Percentiles rank a stretch among this genome's conserved stretches.
These are phyloP conservation scores for Toxonevra muliebris DNA, from an alignment of 2,888 invertebrate species.

Conservation along the genomic window DNA sequence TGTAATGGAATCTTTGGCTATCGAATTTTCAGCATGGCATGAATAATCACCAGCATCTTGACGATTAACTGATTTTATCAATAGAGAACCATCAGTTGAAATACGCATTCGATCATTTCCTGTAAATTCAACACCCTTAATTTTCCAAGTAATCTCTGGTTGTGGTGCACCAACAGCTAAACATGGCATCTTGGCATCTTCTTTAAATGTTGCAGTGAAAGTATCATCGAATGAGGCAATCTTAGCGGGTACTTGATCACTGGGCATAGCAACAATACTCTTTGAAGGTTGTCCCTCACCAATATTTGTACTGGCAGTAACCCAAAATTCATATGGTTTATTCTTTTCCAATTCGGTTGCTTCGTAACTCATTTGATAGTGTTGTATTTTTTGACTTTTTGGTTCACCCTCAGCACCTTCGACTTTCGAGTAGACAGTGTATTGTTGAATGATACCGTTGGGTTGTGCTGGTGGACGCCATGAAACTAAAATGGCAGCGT, in stretches of 20 bases:
- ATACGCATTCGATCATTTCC: conserved; percentile 84
- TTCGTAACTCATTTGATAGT: conserved; percentile 87
- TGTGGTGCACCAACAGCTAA: conserved; percentile 91
- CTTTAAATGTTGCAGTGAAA: conserved; percentile 91
- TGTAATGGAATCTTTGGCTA: conserved; percentile 91
- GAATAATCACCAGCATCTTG: conserved; percentile 94
- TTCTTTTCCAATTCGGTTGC: conserved; percentile 83
- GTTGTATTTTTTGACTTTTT: conserved; percentile 79
- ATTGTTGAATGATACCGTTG: conserved; percentile 92
- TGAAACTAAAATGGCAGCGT: conserved; percentile 89
- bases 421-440: conserved; percentile 89
- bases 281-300: conserved; percentile 93
- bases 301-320: conserved; percentile 92
- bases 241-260: conserved; percentile 83
- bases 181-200: conserved; percentile 91
- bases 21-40: conserved; percentile 91
- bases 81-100: conserved; percentile 89
- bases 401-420: conserved; percentile 74
- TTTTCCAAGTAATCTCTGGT: conserved; percentile 90
- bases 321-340: conserved; percentile 92
- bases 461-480: conserved; percentile 94
- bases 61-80: conserved; percentile 87
- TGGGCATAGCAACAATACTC: conserved; percentile 85
- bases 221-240: conserved; percentile 94
- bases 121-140: conserved; percentile 81